phyloP scores from a whole-genome alignment of 2,797 vertebrate species.

The Agapornis canus region DNA sequence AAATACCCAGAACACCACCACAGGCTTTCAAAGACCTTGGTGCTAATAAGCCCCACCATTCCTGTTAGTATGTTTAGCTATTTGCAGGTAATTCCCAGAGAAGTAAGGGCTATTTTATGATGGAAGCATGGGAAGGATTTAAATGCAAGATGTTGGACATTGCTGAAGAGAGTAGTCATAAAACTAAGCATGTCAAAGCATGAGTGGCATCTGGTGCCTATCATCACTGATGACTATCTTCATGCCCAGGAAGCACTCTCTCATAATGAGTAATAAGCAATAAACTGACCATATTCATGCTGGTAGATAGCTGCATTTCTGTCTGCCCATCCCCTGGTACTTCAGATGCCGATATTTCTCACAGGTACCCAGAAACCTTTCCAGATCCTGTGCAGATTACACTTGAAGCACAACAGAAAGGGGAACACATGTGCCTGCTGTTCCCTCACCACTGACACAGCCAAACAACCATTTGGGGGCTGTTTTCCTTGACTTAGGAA shows the following conservation, averaged over 20 bases:
- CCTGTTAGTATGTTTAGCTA: background rate
- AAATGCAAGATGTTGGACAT: background rate
- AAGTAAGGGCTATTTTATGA: background rate
- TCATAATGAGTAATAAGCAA: background rate
- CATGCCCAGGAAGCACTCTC: background rate
- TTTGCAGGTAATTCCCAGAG: background rate
- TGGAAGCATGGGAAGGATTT: background rate
- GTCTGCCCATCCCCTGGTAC: background rate
- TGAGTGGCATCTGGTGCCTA: background rate
- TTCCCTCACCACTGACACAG: background rate
- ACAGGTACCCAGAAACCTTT: background rate
- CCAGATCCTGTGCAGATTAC: background rate
- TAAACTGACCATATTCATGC: background rate
- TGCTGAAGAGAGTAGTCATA: background rate
- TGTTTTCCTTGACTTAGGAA: background rate
- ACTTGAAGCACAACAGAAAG: background rate
- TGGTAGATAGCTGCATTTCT: background rate
- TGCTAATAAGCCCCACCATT: background rate
- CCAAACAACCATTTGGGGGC: background rate
- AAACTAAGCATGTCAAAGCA: background rate
- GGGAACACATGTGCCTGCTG: background rate
- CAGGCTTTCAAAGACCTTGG: background rate
- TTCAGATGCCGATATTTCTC: background rate
- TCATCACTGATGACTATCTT: background rate
- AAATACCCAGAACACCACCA: background rate